Evolutionary conservation across 2,113 vertebrate genomes (phyloP).

Genomic region (Tonatia bakeri): DNA sequence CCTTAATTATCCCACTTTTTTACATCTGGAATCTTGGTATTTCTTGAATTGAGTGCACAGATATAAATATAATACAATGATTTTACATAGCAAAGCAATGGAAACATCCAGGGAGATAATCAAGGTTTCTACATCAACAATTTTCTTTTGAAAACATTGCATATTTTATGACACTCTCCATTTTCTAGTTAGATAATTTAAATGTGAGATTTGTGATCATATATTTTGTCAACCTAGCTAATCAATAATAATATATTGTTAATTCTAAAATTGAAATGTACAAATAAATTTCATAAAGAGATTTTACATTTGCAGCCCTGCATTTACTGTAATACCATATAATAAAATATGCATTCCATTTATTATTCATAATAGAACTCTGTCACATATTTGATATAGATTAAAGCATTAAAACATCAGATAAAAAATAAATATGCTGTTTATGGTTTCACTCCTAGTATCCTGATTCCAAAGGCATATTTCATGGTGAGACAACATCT

Average conservation of each 20-base stretch:
- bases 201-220: not conserved
- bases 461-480: not conserved
- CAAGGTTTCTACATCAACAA: not conserved
- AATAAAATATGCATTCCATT: conserved; percentile 50
- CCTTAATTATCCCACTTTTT: not conserved
- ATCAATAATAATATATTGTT: conserved; percentile 44
- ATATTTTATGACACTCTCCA: not conserved
- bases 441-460: not conserved
- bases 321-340: conserved; percentile 38
- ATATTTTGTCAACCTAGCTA: not conserved
- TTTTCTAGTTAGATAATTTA: conserved; percentile 14
- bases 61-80: not conserved
- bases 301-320: not conserved
- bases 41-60: not conserved
- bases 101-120: not conserved
- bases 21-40: not conserved
- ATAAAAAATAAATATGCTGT: not conserved
- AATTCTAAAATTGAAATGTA: conserved; percentile 36
- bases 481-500: conserved; percentile 4
- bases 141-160: not conserved
- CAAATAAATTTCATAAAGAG: conserved; percentile 35
- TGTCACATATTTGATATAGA: conserved; percentile 43
- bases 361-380: conserved; percentile 50
- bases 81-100: not conserved
- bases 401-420: conserved; percentile 32